Evolutionary conservation across 2,113 vertebrate genomes (phyloP).

Genomic region (Oreotrochilus melanogaster): DNA sequence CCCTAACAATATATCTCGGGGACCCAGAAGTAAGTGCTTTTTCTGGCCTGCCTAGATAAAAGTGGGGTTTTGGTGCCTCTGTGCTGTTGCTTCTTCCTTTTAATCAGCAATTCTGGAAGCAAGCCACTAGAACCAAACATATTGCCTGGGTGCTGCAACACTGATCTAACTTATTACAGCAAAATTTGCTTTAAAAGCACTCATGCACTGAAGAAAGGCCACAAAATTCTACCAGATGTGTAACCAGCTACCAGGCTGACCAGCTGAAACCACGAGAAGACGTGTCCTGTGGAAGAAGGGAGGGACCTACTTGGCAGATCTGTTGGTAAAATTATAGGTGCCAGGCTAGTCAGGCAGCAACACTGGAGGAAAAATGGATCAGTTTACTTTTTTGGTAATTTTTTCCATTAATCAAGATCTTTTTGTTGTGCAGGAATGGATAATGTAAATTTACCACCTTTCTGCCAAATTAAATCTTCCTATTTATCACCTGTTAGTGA

Average conservation of each 20-base stretch:
- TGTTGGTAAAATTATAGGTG: neutral
- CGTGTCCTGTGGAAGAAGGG: neutral
- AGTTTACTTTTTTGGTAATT: neutral
- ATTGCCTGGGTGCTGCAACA: neutral
- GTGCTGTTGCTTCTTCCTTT: constrained; percentile 25
- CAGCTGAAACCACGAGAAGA: neutral
- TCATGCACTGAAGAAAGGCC: neutral
- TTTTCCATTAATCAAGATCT: neutral
- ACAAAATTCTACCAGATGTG: neutral
- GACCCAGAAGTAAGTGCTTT: constrained; percentile 44
- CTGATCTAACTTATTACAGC: constrained; percentile 7
- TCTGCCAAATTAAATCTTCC: neutral
- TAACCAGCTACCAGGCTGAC: neutral
- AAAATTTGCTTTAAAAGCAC: constrained; percentile 34
- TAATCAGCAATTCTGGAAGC: constrained; percentile 53
- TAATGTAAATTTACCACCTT: neutral
- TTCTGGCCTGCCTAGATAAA: constrained; percentile 45
- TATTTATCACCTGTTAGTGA: neutral
- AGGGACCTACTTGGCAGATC: neutral
- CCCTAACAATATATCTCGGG: neutral
- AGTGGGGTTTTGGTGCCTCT: constrained; percentile 33
- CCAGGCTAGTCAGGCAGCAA: neutral
- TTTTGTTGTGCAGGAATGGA: neutral
- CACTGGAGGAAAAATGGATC: neutral
- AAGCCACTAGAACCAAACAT: constrained; percentile 8